Evolutionary conservation across 2,888 invertebrate genomes (phyloP), one percentile per base, ranked within the genome.

Genomic region (Gandaritis pyraliata): DNA sequence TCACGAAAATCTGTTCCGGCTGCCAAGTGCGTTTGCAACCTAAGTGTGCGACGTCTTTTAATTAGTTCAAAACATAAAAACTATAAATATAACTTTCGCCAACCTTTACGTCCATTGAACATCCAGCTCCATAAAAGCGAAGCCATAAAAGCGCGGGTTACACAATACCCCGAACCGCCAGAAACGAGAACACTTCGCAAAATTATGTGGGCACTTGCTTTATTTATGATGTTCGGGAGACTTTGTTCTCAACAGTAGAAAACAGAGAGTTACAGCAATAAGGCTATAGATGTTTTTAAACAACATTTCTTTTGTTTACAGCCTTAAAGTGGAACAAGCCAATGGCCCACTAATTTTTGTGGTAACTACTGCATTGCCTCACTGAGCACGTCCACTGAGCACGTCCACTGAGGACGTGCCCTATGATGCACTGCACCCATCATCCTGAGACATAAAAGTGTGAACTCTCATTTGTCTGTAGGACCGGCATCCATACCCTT

Each of bases 131-230:
- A 48, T 48, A 64, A 64, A 64, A 59, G 53, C 48, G 39, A 52
- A 23, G 52, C 46, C 43, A 53, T 58, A 46, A 54, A 54, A 58
- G 46, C 50, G 29, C 29, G 41, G 16, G 39, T 54, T 62, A 47
- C 58, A 56, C 59, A 59, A 59, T 59, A 48, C 16, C 48, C 60
- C 30, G 18, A 66, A 62, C 49, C 41, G 47, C 55, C 61, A 38
- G 18, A 52, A 65, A 58, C 52, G 46, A 60, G 60, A 67, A 62
- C 60, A 63, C 60, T 62, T 57, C 59, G 52, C 56, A 30, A 62
- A 65, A 58, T 67, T 67, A 67, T 62, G 64, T 54, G 33, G 52
- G 29, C 58, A 59, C 57, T 39, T 55, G 61, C 11, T 50, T 61
- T 67, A 64, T 67, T 67, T 67, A 67, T 64, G 61, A 52, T 49